These are phyloP conservation scores for Chrysochloris asiatica DNA, from an alignment of 2,113 vertebrate genomes.

Conservation along the genomic window DNA sequence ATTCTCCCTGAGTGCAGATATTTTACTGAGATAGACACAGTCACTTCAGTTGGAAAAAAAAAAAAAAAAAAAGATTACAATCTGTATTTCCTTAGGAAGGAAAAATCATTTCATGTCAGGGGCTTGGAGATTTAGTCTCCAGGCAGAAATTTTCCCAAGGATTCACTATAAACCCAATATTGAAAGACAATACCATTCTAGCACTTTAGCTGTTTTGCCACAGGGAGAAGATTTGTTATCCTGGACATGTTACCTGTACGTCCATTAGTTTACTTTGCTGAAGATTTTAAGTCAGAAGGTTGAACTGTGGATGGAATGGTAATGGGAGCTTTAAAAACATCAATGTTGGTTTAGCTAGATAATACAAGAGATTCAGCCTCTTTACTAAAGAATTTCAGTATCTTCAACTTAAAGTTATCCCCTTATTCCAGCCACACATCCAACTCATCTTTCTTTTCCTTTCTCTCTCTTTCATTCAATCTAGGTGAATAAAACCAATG, in stretches of 20 bases:
- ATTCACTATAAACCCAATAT: neutral
- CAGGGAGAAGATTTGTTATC: conserved; percentile 32
- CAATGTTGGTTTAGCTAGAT: neutral
- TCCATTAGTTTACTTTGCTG: conserved; percentile 28
- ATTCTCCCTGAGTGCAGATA: conserved; percentile 59
- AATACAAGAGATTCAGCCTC: neutral
- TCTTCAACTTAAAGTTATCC: neutral
- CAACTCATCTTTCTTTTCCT: neutral
- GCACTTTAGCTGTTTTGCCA: too few relatives aligned
- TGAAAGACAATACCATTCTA: conserved; percentile 21
- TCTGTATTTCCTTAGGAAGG: conserved; percentile 55
- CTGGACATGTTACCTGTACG: neutral
- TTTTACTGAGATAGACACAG: conserved; percentile 40
- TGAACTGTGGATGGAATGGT: conserved; percentile 34
- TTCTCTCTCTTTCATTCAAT: too few relatives aligned
- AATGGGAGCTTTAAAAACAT: neutral
- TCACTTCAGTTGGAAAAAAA: conserved; percentile 23
- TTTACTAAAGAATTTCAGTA: neutral
- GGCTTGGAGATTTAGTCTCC: conserved; percentile 39
- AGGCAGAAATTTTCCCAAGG: conserved; percentile 47
- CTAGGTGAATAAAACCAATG: neutral
- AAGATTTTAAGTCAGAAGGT: conserved; percentile 50
- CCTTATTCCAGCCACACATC: neutral
- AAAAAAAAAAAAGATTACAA: conserved; percentile 52
- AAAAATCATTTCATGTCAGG: conserved; percentile 52